Base-by-base conservation (phyloP, 2,797 vertebrate genomes). In the Synanceia verrucosa region DNA sequence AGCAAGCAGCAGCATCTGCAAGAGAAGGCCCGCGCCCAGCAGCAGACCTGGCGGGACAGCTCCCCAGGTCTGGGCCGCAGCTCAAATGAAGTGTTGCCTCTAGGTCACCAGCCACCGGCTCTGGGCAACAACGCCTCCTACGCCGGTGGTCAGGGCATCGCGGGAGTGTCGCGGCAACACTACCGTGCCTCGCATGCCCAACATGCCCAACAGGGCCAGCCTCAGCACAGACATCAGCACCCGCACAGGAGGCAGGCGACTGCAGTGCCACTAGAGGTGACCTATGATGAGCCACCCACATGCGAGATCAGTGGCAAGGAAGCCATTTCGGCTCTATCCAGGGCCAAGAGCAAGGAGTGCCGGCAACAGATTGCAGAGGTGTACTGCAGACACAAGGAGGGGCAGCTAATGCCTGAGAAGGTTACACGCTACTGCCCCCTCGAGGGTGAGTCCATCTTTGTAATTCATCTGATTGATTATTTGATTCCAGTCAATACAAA, bases 291-390 rank as follows among this genome's bases (percentile, higher is more conserved):
- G 19, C 92, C 92, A 0, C 95, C 96, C 2, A 95, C 94, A 88
- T 99, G 98, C 3, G 98, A 99, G 88, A 97, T 99, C 84, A 94
- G 94, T 0, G 97, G 97, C 78, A 99, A 99, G 86, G 98, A 99
- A 86, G 97, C 97, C 7, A 94, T 99, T 79, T 99, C 97, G 0
- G 98, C 98, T 34, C 93, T 99, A 60, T 95, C 96, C 57, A 94
- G 98, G 0, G 89, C 97, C 39, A 97, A 96, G 84, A 96, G 95
- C 70, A 94, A 95, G 78, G 96, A 95, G 85, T 99, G 98, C 56
- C 94, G 95, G 65, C 96, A 97, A 75, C 94, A 97, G 91, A 98
- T 99, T 2, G 96, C 95, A 0, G 96, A 97, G 33, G 94, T 95
- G 1, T 99, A 97, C 76, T 99, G 98, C 79, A 93, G 95, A 73